These are phyloP conservation scores for Drosophila ezoana DNA, from an alignment of 2,888 invertebrate genomes.

Conservation along the genomic window DNA sequence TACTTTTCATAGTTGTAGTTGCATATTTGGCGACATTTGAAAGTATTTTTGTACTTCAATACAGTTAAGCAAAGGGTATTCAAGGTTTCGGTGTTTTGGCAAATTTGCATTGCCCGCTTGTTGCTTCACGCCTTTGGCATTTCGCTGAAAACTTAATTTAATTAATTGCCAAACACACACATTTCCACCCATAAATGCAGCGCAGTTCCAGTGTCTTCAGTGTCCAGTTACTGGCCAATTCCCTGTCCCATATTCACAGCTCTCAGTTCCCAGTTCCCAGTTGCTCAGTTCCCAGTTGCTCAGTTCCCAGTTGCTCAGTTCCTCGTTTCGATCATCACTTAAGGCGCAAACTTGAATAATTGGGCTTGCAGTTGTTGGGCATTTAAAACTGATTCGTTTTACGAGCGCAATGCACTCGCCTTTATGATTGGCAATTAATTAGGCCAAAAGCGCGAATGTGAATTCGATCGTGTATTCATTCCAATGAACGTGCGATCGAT, in stretches of 20 bases:
- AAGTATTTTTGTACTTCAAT: neutral
- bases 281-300: slow-evolving; percentile 4
- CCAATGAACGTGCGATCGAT: slow-evolving; percentile 9
- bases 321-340: slow-evolving; percentile 56
- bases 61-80: slow-evolving; percentile 27
- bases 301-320: neutral
- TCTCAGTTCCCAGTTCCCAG: neutral
- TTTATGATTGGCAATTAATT: slow-evolving; percentile 81
- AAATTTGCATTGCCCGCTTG: slow-evolving; percentile 38
- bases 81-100: slow-evolving; percentile 2
- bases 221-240: slow-evolving; percentile 9
- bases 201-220: slow-evolving; percentile 16
- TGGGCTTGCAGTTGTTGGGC: slow-evolving; percentile 62
- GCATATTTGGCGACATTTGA: neutral
- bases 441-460: slow-evolving; percentile 67
- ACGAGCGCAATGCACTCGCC: slow-evolving; percentile 77
- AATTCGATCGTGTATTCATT: slow-evolving; percentile 13
- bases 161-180: slow-evolving; percentile 78
- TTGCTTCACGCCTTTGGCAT: slow-evolving; percentile 79
- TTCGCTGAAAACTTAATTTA: slow-evolving; percentile 80
- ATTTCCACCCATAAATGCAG: slow-evolving; percentile 57
- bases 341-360: slow-evolving; percentile 80
- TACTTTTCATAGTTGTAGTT: neutral
- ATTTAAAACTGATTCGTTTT: slow-evolving; percentile 78
- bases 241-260: slow-evolving; percentile 8